phyloP scores from a whole-genome alignment of 1,140 invertebrate species.

The Drosophila quadrilineata region DNA sequence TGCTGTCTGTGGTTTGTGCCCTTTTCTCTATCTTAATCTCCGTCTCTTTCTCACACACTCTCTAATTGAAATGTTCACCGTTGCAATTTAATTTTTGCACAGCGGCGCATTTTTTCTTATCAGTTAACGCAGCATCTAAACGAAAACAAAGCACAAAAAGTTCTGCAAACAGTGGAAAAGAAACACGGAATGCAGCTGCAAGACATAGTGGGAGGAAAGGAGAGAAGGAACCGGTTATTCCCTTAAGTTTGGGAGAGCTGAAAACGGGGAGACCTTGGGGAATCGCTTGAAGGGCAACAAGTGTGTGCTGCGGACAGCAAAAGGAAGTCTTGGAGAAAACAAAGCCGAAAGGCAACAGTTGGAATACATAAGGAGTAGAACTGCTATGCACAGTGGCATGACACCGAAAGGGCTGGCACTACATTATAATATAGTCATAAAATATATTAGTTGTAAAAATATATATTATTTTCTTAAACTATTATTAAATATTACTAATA shows the following conservation, averaged over 20 bases:
- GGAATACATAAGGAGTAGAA: too few species aligned
- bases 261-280: not conserved
- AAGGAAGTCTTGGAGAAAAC: conserved; percentile 24
- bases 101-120: conserved; percentile 46
- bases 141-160: conserved; percentile 4
- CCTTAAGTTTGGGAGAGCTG: conserved; percentile 42
- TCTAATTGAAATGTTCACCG: conserved; percentile 66
- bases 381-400: not conserved
- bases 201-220: too few species aligned
- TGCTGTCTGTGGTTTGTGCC: conserved; percentile 1
- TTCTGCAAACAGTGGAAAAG: not conserved
- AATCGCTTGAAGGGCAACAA: conserved; percentile 30
- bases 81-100: conserved; percentile 58
- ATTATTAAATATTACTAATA: too few species aligned
- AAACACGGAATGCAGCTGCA: not conserved
- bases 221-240: conserved; percentile 53
- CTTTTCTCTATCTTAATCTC: not conserved
- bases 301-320: conserved; percentile 49
- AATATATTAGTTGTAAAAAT: too few species aligned
- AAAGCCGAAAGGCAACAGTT: conserved; percentile 47
- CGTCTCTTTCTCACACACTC: not conserved
- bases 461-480: too few species aligned
- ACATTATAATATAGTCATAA: too few species aligned
- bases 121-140: conserved; percentile 27
- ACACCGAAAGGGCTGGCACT: not conserved